Percentiles rank a stretch among this genome's conserved stretches.
These are phyloP conservation scores for Andrena trimmerana DNA, from an alignment of 2,888 invertebrate species.

Conservation along the genomic window DNA sequence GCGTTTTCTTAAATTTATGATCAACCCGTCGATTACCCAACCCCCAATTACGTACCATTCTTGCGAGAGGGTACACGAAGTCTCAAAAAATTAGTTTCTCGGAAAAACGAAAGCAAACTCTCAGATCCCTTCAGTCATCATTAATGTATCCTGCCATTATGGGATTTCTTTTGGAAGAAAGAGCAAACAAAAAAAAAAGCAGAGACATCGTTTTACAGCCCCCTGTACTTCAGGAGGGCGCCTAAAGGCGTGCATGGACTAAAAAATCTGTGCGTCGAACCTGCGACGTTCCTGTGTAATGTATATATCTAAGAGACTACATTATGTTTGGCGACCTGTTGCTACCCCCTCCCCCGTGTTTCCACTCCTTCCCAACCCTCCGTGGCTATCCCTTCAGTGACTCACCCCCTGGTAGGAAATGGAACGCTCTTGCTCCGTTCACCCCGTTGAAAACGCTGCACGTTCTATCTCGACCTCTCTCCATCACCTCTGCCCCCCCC, in stretches of 20 bases:
- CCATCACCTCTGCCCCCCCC: conserved; percentile 9
- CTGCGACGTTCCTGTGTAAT: conserved; percentile 53
- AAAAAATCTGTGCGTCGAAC: conserved; percentile 23
- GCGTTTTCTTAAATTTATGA: conserved; percentile 12
- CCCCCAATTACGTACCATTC: conserved; percentile 17
- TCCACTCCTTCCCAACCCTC: conserved; percentile 50
- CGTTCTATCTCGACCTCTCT: conserved; percentile 40
- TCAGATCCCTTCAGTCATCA: not conserved
- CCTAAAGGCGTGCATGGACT: not conserved
- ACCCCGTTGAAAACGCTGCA: conserved; percentile 45
- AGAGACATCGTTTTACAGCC: not conserved
- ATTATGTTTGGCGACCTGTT: conserved; percentile 80
- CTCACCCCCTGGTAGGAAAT: conserved; percentile 55
- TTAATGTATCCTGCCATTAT: conserved; percentile 8
- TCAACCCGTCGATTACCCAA: not conserved
- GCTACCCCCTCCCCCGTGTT: conserved; percentile 73
- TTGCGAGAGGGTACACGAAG: conserved; percentile 6
- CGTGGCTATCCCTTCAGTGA: conserved; percentile 56
- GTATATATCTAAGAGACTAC: conserved; percentile 74
- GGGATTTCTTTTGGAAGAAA: not conserved
- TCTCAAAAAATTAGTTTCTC: not conserved
- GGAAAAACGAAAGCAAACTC: not conserved
- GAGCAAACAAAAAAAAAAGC: not conserved
- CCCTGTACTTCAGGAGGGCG: not conserved
- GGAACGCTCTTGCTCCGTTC: conserved; percentile 53